phyloP scores from a whole-genome alignment of 2,113 vertebrate species.

The Sciurus niger region DNA sequence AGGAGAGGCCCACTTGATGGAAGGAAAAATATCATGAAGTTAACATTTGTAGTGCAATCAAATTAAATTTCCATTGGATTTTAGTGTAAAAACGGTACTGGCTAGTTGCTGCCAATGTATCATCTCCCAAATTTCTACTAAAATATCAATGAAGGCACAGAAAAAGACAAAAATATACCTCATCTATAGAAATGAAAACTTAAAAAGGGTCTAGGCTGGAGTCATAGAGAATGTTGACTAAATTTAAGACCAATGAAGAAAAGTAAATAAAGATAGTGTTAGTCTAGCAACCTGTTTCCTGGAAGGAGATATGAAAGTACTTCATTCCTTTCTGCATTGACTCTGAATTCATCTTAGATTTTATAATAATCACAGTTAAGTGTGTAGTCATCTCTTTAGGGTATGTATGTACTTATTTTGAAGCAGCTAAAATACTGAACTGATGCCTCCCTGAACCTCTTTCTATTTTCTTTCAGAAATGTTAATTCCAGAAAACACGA shows the following conservation, averaged over 20 bases:
- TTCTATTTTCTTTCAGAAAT: conserved; percentile 51
- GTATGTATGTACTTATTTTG: neutral
- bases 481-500: conserved; percentile 20
- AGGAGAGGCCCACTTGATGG: neutral
- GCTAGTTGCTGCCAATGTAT: neutral
- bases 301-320: neutral
- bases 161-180: conserved; percentile 26
- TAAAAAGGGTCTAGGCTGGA: neutral
- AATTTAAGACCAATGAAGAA: conserved; percentile 22
- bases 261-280: neutral
- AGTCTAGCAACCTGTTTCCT: accelerated
- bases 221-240: neutral
- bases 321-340: neutral
- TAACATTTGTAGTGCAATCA: conserved; percentile 19
- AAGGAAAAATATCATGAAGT: conserved; percentile 5
- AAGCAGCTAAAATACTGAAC: neutral
- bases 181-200: conserved; percentile 17
- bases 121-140: conserved; percentile 47
- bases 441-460: neutral
- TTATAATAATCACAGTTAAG: neutral
- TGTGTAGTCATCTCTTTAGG: neutral
- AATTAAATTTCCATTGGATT: conserved; percentile 59
- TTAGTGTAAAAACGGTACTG: conserved; percentile 40
- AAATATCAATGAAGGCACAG: conserved; percentile 48
- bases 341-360: neutral